phyloP scores from a whole-genome alignment of 2,888 invertebrate genomes.

The Malachius bipustulatus region DNA sequence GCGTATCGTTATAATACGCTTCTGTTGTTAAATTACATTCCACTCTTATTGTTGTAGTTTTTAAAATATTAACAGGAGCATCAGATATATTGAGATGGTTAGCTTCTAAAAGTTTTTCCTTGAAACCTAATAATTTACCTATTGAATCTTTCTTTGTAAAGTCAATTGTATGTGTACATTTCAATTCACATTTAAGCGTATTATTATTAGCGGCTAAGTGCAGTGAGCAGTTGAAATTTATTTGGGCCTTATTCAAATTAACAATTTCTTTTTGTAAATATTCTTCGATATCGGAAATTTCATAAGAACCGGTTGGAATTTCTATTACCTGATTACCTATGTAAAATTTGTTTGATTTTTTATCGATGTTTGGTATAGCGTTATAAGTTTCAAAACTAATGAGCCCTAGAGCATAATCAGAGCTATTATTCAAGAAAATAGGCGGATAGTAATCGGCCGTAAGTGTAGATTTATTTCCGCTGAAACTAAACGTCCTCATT shows the following conservation, averaged over 20 bases:
- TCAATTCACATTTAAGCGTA: not conserved
- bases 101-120: not conserved
- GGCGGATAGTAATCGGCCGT: constrained; percentile 9
- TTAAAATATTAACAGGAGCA: not conserved
- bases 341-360: constrained; percentile 2
- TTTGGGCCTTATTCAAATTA: too few relatives aligned
- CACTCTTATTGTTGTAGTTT: not conserved
- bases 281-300: too few relatives aligned
- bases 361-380: constrained; percentile 8
- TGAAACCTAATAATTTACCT: not conserved
- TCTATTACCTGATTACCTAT: constrained; percentile 3
- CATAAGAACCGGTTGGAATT: too few relatives aligned
- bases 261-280: too few relatives aligned
- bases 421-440: too few relatives aligned
- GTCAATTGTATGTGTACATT: not conserved
- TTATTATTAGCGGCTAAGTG: not conserved
- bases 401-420: constrained; percentile 8
- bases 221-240: too few relatives aligned
- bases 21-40: not conserved
- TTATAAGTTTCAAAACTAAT: constrained; percentile 10
- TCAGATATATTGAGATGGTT: not conserved
- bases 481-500: constrained; percentile 8
- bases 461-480: constrained; percentile 4
- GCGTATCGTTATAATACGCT: not conserved
- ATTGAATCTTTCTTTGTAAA: not conserved